Percentiles rank a stretch among this genome's conserved stretches.
Evolutionary conservation across 2,113 vertebrate genomes (phyloP).

Genomic region (Onychostoma macrolepis): DNA sequence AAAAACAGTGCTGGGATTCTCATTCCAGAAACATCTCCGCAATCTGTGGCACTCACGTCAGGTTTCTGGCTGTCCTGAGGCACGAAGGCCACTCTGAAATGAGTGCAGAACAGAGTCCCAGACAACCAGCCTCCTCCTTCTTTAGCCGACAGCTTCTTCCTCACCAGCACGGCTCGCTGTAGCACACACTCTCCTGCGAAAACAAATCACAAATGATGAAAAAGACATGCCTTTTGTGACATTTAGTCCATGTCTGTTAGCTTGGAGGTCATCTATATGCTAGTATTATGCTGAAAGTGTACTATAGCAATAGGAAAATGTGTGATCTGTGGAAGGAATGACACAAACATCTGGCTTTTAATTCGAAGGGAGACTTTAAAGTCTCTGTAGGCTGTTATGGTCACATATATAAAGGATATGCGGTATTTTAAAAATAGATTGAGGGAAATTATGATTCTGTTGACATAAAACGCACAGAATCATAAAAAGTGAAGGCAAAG

Average conservation of each 20-base stretch:
- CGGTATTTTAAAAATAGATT: neutral
- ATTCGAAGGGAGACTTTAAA: slow-evolving; percentile 1
- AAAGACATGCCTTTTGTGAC: neutral
- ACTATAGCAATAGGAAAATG: slow-evolving; percentile 29
- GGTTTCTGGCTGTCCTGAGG: slow-evolving; percentile 77
- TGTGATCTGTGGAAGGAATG: neutral
- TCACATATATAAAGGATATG: neutral
- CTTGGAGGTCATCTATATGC: neutral
- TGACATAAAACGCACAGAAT: slow-evolving; percentile 3
- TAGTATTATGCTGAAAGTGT: neutral
- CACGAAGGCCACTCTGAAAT: slow-evolving; percentile 85
- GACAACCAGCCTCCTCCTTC: slow-evolving; percentile 79
- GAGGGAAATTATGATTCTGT: slow-evolving; percentile 40
- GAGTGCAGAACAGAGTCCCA: slow-evolving; percentile 87
- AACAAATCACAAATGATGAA: neutral
- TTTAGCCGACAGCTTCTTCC: slow-evolving; percentile 76
- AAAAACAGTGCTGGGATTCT: slow-evolving; percentile 1
- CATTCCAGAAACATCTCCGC: slow-evolving; percentile 6
- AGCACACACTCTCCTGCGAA: slow-evolving; percentile 70
- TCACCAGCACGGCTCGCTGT: slow-evolving; percentile 76
- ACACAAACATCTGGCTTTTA: neutral
- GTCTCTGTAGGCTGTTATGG: slow-evolving; percentile 10
- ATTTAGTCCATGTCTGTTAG: neutral
- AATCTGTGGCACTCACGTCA: slow-evolving; percentile 66
- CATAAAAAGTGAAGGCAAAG: neutral